These are phyloP conservation scores for Stichodactyla helianthus DNA, from an alignment of 64 coral and sea anemone genomes.

Conservation along the genomic window DNA sequence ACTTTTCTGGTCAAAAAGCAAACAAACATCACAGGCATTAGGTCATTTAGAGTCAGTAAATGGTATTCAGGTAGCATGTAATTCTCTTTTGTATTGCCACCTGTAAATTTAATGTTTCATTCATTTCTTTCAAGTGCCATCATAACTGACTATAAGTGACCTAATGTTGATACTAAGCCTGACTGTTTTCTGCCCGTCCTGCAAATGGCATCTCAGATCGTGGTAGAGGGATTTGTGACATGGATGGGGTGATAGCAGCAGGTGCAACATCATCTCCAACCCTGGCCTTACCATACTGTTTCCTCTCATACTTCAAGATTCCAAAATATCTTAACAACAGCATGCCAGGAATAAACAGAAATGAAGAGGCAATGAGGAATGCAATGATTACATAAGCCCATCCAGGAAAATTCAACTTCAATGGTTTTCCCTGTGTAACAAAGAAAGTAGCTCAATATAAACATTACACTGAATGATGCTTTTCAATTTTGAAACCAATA, in stretches of 20 bases:
- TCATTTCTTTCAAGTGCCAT: too few relatives aligned
- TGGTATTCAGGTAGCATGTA: not conserved
- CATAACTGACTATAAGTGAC: too few relatives aligned
- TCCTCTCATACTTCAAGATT: slow-evolving; percentile 40
- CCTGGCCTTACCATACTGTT: slow-evolving; percentile 18
- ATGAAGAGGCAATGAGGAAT: slow-evolving; percentile 34
- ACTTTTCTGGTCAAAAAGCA: not conserved
- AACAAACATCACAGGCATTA: not conserved
- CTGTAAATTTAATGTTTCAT: too few relatives aligned
- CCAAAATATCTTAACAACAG: slow-evolving; percentile 29
- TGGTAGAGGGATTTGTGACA: slow-evolving; percentile 52
- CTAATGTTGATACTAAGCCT: not conserved
- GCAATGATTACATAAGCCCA: slow-evolving; percentile 62
- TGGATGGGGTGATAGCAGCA: slow-evolving; percentile 50
- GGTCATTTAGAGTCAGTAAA: too few relatives aligned
- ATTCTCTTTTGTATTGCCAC: not conserved
- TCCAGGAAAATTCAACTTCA: slow-evolving; percentile 12
- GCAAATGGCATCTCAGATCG: slow-evolving; percentile 50
- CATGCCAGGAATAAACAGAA: slow-evolving; percentile 41
- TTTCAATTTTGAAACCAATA: too few relatives aligned
- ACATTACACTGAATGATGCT: too few relatives aligned
- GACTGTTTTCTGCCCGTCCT: slow-evolving; percentile 14
- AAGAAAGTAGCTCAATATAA: not conserved
- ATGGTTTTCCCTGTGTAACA: not conserved
- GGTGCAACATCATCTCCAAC: slow-evolving; percentile 25